Evolutionary conservation across 2,797 vertebrate genomes (phyloP), one percentile per base, ranked within the genome.

Genomic region (Poecilia velifera): DNA sequence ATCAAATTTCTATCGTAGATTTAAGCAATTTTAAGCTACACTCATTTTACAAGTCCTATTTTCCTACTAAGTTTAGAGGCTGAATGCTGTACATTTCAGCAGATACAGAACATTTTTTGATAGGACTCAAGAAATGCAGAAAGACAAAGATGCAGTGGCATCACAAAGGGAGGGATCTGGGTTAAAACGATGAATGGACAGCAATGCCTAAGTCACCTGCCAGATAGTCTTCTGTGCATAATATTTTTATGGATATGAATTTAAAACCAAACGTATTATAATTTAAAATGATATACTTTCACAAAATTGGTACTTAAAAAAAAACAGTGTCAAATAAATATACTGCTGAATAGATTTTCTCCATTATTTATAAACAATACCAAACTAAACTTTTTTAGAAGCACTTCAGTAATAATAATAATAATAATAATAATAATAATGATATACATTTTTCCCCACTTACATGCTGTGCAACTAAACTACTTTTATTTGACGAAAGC

Each of bases 1-100:
- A 64, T 46, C 28, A 9, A 46, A 75, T 59, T 71, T 79, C 12
- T 47, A 79, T 36, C 73, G 70, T 76, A 34, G 31, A 62, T 16
- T 16, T 47, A 64, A 76, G 39, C 20, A 14, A 57, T 25, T 78
- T 36, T 36, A n/a, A 31, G 6, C 3, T 47, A 59, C 36, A 34
- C 34, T 62, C 3, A 36, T 46, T 76, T 68, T 36, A 14, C 25
- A 4, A 72, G 45, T 72, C 16, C 25, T 70, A 41, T 70, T 70
- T 70, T 22, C 34, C 7, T 12, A 39, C 34, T n/a, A 6, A 2
- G 22, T 70, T 45, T 70, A 70, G 22, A 45, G 31, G 43, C 39
- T 34, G 10, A 57, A 31, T 46, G 12, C 22, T 51, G 4, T 8
- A 8, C 12, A 53, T 53, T 70, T 77, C 4, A n/a, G 3, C 5